These are phyloP conservation scores for Marronus borbonicus DNA, from an alignment of 2,888 invertebrate genomes.

Conservation along the genomic window DNA sequence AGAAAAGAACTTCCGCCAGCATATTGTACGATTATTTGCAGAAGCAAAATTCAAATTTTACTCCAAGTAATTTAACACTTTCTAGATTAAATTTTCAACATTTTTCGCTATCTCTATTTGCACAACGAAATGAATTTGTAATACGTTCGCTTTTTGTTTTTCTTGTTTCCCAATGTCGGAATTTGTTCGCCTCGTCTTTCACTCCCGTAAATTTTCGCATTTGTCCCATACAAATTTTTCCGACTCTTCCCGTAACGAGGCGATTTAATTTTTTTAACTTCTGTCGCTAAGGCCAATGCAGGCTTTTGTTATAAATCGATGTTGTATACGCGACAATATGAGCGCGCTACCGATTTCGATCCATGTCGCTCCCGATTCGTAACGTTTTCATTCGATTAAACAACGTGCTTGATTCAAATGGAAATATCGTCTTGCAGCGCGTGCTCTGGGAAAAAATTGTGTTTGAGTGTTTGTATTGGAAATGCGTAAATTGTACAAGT, in stretches of 20 bases:
- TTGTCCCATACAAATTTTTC: neutral
- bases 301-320: neutral
- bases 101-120: slow-evolving; percentile 8
- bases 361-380: slow-evolving; percentile 2
- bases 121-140: slow-evolving; percentile 19
- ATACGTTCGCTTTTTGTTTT: no score
- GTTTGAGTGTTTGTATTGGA: slow-evolving; percentile 4
- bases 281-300: neutral
- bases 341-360: slow-evolving; percentile 13
- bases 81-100: neutral
- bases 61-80: neutral
- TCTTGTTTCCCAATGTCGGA: neutral
- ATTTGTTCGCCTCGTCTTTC: neutral
- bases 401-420: neutral
- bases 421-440: neutral
- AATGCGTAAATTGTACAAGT: neutral
- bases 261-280: slow-evolving; percentile 15
- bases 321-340: slow-evolving; percentile 3
- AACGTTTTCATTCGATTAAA: slow-evolving; percentile 29
- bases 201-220: neutral
- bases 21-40: neutral
- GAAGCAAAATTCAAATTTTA: neutral
- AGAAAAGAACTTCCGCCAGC: no score
- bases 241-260: neutral
- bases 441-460: neutral